A percentile compares a stretch with the other conserved stretches of the same genome.
Evolutionary conservation across 2,797 vertebrate genomes (phyloP).

Genomic region (Poeciliopsis gracilis): DNA sequence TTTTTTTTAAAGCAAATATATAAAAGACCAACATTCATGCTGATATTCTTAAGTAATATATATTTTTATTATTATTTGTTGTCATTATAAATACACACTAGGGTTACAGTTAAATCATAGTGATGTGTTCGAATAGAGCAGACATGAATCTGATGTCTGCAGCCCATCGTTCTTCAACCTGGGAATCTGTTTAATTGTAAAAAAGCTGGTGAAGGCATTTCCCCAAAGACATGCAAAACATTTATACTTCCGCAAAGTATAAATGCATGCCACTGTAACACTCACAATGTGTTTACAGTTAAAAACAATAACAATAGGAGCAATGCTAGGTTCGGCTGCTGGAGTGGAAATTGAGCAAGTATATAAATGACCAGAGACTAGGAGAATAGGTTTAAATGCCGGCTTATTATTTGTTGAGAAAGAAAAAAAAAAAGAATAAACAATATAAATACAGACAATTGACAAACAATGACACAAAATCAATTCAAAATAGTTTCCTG

Average conservation of each 20-base stretch:
- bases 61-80: background rate
- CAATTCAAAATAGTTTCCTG: too few species aligned
- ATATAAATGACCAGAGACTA: too few species aligned
- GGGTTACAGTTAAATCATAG: background rate
- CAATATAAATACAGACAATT: too few species aligned
- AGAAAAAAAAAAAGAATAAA: too few species aligned
- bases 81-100: background rate
- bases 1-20: too few species aligned
- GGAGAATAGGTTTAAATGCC: too few species aligned
- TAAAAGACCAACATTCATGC: background rate
- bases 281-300: too few species aligned
- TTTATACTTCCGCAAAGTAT: background rate
- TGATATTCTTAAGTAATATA: background rate
- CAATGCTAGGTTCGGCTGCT: too few species aligned
- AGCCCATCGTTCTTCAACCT: background rate
- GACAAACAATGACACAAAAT: too few species aligned
- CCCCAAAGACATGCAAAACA: background rate
- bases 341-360: too few species aligned
- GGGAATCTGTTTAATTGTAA: background rate
- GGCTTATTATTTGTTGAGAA: too few species aligned
- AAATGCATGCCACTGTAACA: background rate
- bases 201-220: background rate
- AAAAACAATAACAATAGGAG: too few species aligned
- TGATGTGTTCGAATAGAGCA: background rate
- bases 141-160: background rate